Evolutionary conservation across 64 coral and sea anemone genomes (phyloP).

Genomic region (Pocillopora verrucosa): DNA sequence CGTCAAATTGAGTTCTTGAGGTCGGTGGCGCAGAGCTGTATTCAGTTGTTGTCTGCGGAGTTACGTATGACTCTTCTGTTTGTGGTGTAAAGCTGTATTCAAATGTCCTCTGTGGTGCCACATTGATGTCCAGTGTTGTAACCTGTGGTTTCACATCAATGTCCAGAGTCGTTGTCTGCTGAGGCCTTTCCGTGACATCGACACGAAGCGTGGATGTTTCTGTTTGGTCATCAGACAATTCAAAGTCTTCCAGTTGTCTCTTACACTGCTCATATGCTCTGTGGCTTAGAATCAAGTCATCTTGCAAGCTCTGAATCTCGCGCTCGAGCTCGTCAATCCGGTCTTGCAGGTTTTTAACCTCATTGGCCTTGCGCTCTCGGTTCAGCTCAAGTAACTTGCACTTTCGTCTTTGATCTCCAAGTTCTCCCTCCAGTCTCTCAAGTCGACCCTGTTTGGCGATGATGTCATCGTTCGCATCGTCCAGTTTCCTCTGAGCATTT

Average conservation of each 20-base stretch:
- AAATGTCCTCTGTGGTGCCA: background rate
- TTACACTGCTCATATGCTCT: slow-evolving; percentile 73
- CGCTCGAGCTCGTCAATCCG: slow-evolving; percentile 61
- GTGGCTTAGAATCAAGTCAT: slow-evolving; percentile 72
- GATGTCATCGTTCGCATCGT: slow-evolving; percentile 54
- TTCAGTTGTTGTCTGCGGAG: background rate
- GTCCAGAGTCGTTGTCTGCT: slow-evolving; percentile 10
- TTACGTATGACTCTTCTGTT: background rate
- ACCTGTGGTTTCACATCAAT: slow-evolving; percentile 30
- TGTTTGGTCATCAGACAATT: background rate
- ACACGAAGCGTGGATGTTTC: slow-evolving; percentile 25
- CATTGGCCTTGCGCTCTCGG: slow-evolving; percentile 1
- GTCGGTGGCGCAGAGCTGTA: background rate
- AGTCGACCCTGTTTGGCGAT: slow-evolving; percentile 42
- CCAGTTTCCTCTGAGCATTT: slow-evolving; percentile 34
- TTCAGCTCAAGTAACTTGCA: slow-evolving; percentile 16
- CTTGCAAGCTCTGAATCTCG: slow-evolving; percentile 60
- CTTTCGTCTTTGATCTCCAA: slow-evolving; percentile 47
- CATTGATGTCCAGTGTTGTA: slow-evolving; percentile 5
- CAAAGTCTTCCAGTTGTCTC: slow-evolving; percentile 47
- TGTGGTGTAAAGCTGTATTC: slow-evolving; percentile 32
- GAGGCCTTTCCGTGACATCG: background rate
- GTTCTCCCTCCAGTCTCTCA: slow-evolving; percentile 59
- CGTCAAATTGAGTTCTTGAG: background rate
- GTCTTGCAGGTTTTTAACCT: slow-evolving; percentile 38